Percentiles rank a stretch among this genome's conserved stretches.
These are phyloP conservation scores for Eilema griseolum DNA, from an alignment of 2,888 invertebrate genomes.

Conservation along the genomic window DNA sequence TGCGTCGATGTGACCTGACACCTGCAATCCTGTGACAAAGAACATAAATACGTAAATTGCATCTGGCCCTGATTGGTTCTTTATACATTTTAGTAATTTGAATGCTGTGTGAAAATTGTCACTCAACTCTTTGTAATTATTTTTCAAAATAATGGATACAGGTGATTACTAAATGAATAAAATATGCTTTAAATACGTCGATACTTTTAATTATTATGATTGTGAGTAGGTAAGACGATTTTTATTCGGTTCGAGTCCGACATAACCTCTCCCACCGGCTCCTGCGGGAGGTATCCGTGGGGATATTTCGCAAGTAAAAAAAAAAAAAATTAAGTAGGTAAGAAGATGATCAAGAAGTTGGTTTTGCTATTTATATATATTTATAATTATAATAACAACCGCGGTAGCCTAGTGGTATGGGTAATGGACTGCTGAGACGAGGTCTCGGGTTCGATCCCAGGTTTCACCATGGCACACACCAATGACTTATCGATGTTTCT, in stretches of 20 bases:
- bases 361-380: neutral
- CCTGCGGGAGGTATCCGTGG: no score
- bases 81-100: neutral
- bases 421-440: no score
- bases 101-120: neutral
- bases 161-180: neutral
- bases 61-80: neutral
- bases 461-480: no score
- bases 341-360: neutral
- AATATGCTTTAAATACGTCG: neutral
- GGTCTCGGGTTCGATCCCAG: no score
- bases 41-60: slow-evolving; percentile 34
- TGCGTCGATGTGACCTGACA: slow-evolving; percentile 56
- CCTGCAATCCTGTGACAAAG: slow-evolving; percentile 50
- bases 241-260: no score
- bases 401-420: no score
- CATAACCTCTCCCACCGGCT: no score
- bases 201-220: neutral
- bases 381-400: no score
- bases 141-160: neutral
- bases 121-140: neutral
- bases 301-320: no score
- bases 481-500: no score
- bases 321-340: no score
- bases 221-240: neutral